Percentiles rank a stretch among this genome's conserved stretches.
These are phyloP conservation scores for Plecturocebus donacophilus DNA, from an alignment of 2,113 vertebrate genomes.

Conservation along the genomic window DNA sequence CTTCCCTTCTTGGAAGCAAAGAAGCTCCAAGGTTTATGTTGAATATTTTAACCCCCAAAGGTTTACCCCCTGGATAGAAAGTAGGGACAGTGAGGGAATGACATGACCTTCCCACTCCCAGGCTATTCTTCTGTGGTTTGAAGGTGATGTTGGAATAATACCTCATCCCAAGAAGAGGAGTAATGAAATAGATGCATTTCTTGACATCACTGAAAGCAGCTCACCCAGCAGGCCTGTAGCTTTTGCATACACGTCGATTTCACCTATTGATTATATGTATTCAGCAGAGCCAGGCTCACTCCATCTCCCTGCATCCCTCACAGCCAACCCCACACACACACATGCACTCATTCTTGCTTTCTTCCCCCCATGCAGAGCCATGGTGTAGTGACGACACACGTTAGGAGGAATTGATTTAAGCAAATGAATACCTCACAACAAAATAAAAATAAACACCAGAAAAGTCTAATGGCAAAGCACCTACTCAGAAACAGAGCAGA, in stretches of 20 bases:
- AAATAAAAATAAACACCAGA: not conserved
- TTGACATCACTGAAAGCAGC: slow-evolving; percentile 35
- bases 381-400: not conserved
- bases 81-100: not conserved
- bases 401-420: slow-evolving; percentile 27
- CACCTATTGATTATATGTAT: slow-evolving; percentile 47
- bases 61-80: not conserved
- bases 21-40: not conserved
- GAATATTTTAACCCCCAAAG: not conserved
- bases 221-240: slow-evolving; percentile 49
- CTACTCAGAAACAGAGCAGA: not conserved
- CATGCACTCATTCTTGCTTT: not conserved
- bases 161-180: not conserved
- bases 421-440: slow-evolving; percentile 25
- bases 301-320: not conserved
- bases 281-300: not conserved
- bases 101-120: not conserved
- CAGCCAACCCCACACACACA: not conserved
- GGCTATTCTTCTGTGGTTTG: not conserved
- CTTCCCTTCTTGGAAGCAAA: slow-evolving; percentile 19
- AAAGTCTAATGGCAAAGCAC: not conserved
- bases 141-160: not conserved
- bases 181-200: not conserved
- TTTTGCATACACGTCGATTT: slow-evolving; percentile 21
- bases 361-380: not conserved